Evolutionary conservation across 2,113 vertebrate species (phyloP).

Genomic region (Erythrocercus mccallii): DNA sequence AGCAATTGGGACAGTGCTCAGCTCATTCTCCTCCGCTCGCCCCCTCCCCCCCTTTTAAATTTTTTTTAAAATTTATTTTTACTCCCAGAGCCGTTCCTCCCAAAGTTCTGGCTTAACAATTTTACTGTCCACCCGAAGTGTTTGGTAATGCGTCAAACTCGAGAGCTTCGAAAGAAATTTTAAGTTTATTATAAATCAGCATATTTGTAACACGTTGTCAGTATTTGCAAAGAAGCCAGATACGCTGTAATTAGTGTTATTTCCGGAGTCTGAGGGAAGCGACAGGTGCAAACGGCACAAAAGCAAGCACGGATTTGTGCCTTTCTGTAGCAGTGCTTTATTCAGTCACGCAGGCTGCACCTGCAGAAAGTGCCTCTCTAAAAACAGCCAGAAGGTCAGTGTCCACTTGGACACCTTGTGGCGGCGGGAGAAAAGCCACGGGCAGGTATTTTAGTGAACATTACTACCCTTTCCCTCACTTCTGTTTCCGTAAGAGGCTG

Average conservation of each 20-base stretch:
- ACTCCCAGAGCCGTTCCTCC: fast-evolving
- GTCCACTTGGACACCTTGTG: neutral
- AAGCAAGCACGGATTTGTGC: fast-evolving
- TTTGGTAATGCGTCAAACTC: neutral
- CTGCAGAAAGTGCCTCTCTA: neutral
- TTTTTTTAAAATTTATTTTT: neutral
- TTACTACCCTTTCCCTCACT: fast-evolving
- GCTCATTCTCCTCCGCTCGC: fast-evolving
- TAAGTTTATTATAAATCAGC: neutral
- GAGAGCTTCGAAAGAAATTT: neutral
- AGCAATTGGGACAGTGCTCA: fast-evolving
- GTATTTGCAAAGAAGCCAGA: neutral
- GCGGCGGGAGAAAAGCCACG: neutral
- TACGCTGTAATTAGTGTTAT: fast-evolving
- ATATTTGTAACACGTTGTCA: neutral
- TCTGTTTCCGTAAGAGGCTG: fast-evolving
- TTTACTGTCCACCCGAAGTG: neutral
- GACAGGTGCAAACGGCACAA: too few relatives aligned
- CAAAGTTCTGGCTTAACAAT: neutral
- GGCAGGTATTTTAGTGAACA: fast-evolving
- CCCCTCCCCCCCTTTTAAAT: fast-evolving
- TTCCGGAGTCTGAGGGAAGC: neutral
- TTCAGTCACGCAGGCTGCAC: too few relatives aligned
- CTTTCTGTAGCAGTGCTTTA: neutral
- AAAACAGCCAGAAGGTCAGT: fast-evolving